These are phyloP conservation scores for Ginglymostoma cirratum DNA, from an alignment of 2,113 vertebrate species.

Conservation along the genomic window DNA sequence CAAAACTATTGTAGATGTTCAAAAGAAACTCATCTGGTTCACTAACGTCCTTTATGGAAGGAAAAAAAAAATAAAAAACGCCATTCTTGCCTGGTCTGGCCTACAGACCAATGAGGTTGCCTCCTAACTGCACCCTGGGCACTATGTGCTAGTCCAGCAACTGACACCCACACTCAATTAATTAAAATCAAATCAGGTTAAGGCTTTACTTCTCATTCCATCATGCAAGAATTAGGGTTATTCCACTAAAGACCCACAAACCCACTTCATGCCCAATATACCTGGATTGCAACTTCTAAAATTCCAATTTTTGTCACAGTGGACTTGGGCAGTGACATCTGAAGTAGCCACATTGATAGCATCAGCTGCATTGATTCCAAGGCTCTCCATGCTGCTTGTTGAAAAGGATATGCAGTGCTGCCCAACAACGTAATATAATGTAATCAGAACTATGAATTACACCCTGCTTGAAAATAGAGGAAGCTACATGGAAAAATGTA, in stretches of 20 bases:
- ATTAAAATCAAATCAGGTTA: no score
- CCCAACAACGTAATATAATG: not conserved
- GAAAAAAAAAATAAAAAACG: no score
- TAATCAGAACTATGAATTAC: not conserved
- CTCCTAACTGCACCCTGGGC: no score
- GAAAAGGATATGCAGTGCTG: not conserved
- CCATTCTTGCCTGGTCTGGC: no score
- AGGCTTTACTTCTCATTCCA: not conserved
- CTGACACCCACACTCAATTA: no score
- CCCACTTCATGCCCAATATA: not conserved
- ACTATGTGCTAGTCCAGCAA: no score
- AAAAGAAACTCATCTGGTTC: no score
- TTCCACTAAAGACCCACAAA: not conserved
- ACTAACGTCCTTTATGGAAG: no score
- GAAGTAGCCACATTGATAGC: not conserved
- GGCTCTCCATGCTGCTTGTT: not conserved
- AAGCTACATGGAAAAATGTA: not conserved
- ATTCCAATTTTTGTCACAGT: not conserved
- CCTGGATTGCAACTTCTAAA: not conserved
- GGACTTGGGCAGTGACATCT: not conserved
- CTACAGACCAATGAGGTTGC: no score
- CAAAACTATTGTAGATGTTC: no score
- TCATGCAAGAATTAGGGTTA: not conserved
- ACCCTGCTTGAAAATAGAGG: not conserved
- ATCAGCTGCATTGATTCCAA: not conserved